These are phyloP conservation scores for Pandemis cinnamomeana DNA, from an alignment of 2,888 invertebrate genomes.

Conservation along the genomic window DNA sequence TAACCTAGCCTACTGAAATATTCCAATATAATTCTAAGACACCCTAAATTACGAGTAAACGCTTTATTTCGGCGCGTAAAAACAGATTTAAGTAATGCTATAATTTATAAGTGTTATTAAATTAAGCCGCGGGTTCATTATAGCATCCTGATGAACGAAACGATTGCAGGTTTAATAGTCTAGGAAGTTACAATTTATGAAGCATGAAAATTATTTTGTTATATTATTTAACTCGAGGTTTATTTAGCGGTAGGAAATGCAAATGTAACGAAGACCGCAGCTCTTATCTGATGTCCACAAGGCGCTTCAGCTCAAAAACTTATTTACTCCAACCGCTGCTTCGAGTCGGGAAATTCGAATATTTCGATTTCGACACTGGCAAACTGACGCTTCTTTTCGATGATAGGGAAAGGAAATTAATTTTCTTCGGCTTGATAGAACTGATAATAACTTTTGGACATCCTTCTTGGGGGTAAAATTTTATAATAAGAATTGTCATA, in stretches of 20 bases:
- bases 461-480: background rate
- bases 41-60: slow-evolving; percentile 4
- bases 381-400: slow-evolving; percentile 37
- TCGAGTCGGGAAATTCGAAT: slow-evolving; percentile 51
- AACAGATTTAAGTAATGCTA: slow-evolving; percentile 1
- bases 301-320: slow-evolving; percentile 52
- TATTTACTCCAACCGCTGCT: slow-evolving; percentile 51
- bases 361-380: slow-evolving; percentile 34
- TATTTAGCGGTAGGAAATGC: slow-evolving; percentile 42
- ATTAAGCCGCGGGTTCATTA: slow-evolving; percentile 28
- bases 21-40: too few relatives aligned
- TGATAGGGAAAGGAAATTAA: slow-evolving; percentile 50
- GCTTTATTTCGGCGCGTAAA: slow-evolving; percentile 11
- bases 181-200: slow-evolving; percentile 38
- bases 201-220: slow-evolving; percentile 36
- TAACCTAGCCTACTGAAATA: too few relatives aligned
- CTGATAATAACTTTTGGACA: slow-evolving; percentile 38
- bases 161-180: slow-evolving; percentile 34
- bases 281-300: slow-evolving; percentile 62
- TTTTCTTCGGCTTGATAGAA: slow-evolving; percentile 49
- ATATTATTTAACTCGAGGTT: slow-evolving; percentile 15
- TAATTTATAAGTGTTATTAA: slow-evolving; percentile 32
- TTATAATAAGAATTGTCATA: slow-evolving; percentile 8
- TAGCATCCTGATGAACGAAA: slow-evolving; percentile 31
- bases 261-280: slow-evolving; percentile 52